Conservation (phyloP, 1,140 invertebrate species). For the Holotrichia oblita region DNA sequence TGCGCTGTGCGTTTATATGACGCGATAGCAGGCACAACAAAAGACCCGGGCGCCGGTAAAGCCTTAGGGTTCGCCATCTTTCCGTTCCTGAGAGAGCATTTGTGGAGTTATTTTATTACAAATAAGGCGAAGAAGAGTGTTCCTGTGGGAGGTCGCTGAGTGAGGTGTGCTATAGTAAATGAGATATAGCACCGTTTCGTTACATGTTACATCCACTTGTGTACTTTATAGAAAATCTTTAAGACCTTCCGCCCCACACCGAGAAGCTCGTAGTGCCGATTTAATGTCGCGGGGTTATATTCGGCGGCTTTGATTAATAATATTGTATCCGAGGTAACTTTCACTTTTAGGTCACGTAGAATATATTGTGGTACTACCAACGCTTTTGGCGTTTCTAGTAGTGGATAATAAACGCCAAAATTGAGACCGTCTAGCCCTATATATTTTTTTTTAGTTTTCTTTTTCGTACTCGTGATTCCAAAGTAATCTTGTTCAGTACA, state of each 20-base stretch:
- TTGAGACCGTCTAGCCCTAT: too few relatives aligned
- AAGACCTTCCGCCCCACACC: slow-evolving; percentile 44
- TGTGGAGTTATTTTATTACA: slow-evolving; percentile 62
- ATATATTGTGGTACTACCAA: too few relatives aligned
- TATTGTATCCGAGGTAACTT: background rate
- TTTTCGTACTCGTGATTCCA: too few relatives aligned
- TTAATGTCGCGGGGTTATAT: background rate
- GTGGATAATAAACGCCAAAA: too few relatives aligned
- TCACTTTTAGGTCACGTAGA: background rate
- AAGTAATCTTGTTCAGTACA: too few relatives aligned
- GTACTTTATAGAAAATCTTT: slow-evolving; percentile 50
- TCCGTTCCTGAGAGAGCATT: slow-evolving; percentile 58
- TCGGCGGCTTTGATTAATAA: background rate
- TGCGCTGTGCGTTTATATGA: slow-evolving; percentile 24
- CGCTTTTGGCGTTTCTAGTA: too few relatives aligned
- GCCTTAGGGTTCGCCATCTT: slow-evolving; percentile 56
- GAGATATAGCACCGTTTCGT: slow-evolving; percentile 54
- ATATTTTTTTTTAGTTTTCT: too few relatives aligned
- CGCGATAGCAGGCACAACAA: slow-evolving; percentile 52
- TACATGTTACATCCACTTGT: slow-evolving; percentile 49
- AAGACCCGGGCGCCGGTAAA: slow-evolving; percentile 48
- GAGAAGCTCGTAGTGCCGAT: background rate
- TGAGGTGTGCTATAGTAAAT: slow-evolving; percentile 57
- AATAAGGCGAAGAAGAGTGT: slow-evolving; percentile 59
- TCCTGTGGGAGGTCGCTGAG: slow-evolving; percentile 56